These are phyloP conservation scores for Scophthalmus maximus DNA, from an alignment of 2,113 vertebrate genomes.

Conservation along the genomic window DNA sequence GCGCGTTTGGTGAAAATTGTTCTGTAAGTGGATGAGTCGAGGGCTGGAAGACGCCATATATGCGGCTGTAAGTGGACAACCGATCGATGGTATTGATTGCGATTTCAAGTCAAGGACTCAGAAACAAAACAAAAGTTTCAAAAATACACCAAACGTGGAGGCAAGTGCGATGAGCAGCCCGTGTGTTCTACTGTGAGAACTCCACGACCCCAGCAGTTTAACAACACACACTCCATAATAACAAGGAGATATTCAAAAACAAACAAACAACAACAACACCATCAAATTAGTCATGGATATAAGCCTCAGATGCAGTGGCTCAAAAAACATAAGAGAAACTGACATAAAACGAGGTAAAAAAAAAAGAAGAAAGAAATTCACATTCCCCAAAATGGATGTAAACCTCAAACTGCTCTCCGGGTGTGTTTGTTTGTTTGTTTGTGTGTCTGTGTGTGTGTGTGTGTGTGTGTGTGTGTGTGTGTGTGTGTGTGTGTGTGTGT, in stretches of 20 bases:
- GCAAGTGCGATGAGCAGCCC: too few species aligned
- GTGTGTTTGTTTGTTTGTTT: not conserved
- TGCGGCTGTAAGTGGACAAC: constrained; percentile 18
- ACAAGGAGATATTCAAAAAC: not conserved
- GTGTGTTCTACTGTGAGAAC: not conserved
- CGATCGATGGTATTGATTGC: constrained; percentile 32
- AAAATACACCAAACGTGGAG: not conserved
- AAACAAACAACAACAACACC: too few species aligned
- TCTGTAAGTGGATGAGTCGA: constrained; percentile 15
- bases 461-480: not conserved
- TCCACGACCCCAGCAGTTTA: constrained; percentile 1
- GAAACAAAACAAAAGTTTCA: not conserved
- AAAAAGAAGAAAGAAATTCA: too few species aligned
- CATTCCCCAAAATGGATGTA: too few species aligned
- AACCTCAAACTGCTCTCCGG: too few species aligned
- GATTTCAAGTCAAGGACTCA: not conserved
- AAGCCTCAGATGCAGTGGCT: too few species aligned
- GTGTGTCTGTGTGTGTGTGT: not conserved
- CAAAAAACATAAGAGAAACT: too few species aligned
- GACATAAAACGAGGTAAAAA: too few species aligned
- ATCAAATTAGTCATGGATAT: too few species aligned
- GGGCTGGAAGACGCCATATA: not conserved
- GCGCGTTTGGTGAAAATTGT: not conserved
- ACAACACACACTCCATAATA: too few species aligned
- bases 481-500: too few species aligned